A percentile compares a stretch with the other conserved stretches of the same genome.
Conservation (phyloP, 2,888 invertebrate species). For the Gari tellinella region DNA sequence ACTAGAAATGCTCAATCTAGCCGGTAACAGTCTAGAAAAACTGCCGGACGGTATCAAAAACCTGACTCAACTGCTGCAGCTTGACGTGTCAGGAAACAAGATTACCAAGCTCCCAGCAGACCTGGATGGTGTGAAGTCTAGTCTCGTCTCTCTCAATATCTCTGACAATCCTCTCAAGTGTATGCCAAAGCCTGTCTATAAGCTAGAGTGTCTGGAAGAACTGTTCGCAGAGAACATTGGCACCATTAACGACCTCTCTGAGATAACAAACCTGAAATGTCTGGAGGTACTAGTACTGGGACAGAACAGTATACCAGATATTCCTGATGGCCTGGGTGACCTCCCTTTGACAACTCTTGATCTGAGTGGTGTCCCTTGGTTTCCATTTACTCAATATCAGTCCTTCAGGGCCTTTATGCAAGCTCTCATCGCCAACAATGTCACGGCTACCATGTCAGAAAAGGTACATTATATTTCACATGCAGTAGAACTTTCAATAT, state of each 20-base stretch:
- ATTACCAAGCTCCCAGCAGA: constrained; percentile 60
- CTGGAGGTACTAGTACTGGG: constrained; percentile 64
- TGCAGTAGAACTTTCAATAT: too few species aligned
- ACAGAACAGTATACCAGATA: constrained; percentile 53
- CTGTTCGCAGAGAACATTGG: constrained; percentile 72
- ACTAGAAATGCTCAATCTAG: constrained; percentile 62
- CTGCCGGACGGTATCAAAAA: constrained; percentile 54
- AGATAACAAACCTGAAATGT: constrained; percentile 62
- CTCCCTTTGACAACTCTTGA: constrained; percentile 66
- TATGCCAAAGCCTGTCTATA: constrained; percentile 57
- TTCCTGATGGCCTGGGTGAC: constrained; percentile 62
- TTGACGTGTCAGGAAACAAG: constrained; percentile 64
- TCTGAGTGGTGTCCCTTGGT: constrained; percentile 76
- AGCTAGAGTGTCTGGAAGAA: constrained; percentile 59
- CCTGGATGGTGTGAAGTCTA: constrained; percentile 43
- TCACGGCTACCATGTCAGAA: constrained; percentile 39
- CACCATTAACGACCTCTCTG: constrained; percentile 47
- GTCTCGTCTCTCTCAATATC: constrained; percentile 66
- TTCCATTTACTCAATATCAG: constrained; percentile 54
- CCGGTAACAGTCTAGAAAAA: constrained; percentile 61
- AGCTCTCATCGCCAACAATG: constrained; percentile 35
- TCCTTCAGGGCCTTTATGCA: constrained; percentile 48
- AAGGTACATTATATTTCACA: constrained; percentile 23
- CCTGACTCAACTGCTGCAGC: constrained; percentile 22
- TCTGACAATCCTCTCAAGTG: constrained; percentile 70